A percentile compares a stretch with the other conserved stretches of the same genome.
phyloP scores from a whole-genome alignment of 2,888 invertebrate species.

The Drosophila neonasuta region DNA sequence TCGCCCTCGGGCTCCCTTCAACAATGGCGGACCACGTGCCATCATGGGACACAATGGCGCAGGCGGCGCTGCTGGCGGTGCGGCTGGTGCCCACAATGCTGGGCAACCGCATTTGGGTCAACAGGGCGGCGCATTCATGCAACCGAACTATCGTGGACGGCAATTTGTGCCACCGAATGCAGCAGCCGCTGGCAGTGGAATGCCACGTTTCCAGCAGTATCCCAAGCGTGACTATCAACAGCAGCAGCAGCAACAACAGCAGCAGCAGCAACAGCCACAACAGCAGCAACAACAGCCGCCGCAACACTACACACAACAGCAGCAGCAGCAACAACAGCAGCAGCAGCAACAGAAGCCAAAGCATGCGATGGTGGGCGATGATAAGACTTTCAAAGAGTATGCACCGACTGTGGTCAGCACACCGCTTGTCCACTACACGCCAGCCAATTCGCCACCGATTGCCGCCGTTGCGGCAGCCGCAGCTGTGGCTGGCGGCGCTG shows the following conservation, averaged over 20 bases:
- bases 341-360: conserved; percentile 66
- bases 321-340: conserved; percentile 62
- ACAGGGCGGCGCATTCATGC: conserved; percentile 67
- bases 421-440: conserved; percentile 73
- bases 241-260: conserved; percentile 65
- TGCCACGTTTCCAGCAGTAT: conserved; percentile 79
- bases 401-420: conserved; percentile 70
- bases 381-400: conserved; percentile 71
- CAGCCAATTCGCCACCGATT: conserved; percentile 80
- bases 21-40: conserved; percentile 76
- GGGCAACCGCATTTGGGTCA: conserved; percentile 70
- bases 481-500: conserved; percentile 50
- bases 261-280: conserved; percentile 55
- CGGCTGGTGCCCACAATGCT: conserved; percentile 49
- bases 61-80: conserved; percentile 53
- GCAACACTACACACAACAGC: conserved; percentile 51
- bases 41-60: conserved; percentile 78
- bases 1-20: conserved; percentile 78
- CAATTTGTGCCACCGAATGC: conserved; percentile 77
- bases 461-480: conserved; percentile 66
- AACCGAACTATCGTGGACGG: conserved; percentile 75
- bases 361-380: conserved; percentile 60
- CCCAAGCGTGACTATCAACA: conserved; percentile 80
- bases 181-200: conserved; percentile 62
- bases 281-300: conserved; percentile 68